phyloP scores from a whole-genome alignment of 2,797 vertebrate species.

The Rhabdophis nuchalis region DNA sequence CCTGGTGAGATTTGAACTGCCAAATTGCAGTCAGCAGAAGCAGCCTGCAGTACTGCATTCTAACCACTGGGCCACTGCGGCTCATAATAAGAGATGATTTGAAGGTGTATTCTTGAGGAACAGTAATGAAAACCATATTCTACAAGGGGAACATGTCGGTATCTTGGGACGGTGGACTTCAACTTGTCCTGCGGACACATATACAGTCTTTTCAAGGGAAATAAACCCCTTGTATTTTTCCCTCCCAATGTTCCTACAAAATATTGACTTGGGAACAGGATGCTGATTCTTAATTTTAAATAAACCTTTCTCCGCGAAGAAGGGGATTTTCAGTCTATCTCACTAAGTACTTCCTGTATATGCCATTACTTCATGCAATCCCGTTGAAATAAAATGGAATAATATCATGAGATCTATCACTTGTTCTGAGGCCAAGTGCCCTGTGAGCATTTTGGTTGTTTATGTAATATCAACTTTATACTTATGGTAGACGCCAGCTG shows the following conservation, averaged over 20 bases:
- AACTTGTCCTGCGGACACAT: not conserved
- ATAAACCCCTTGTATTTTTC: not conserved
- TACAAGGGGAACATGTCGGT: not conserved
- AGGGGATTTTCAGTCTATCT: not conserved
- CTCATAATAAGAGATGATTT: not conserved
- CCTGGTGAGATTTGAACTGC: no score
- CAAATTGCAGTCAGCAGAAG: no score
- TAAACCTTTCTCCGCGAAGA: not conserved
- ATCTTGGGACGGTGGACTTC: not conserved
- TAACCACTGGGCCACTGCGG: no score
- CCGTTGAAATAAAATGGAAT: not conserved
- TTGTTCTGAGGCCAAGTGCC: not conserved
- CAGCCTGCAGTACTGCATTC: no score
- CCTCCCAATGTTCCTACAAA: not conserved
- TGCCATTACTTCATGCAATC: not conserved
- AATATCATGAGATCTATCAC: not conserved
- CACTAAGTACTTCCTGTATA: not conserved
- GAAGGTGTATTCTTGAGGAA: not conserved
- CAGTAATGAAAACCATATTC: not conserved
- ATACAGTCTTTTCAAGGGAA: no score
- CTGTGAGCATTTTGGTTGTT: not conserved
- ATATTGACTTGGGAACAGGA: not conserved
- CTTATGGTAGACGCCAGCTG: not conserved
- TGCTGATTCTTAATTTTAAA: not conserved
- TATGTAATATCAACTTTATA: not conserved